Evolutionary conservation across 2,797 vertebrate species (phyloP).

Genomic region (Jordanella pulchra): DNA sequence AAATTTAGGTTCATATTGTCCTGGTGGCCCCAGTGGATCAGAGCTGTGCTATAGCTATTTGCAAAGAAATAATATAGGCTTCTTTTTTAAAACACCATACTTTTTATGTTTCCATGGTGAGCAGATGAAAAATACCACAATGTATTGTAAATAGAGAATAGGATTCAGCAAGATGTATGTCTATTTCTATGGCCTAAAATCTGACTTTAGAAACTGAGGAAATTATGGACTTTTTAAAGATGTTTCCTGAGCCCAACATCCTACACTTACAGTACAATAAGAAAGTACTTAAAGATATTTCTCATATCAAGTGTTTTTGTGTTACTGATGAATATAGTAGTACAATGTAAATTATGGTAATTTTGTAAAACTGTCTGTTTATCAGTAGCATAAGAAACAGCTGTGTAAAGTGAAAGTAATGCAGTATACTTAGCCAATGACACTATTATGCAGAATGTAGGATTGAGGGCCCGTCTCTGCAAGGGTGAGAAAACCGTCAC

Average conservation of each 20-base stretch:
- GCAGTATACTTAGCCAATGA: slow-evolving; percentile 7
- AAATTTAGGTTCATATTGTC: slow-evolving; percentile 52
- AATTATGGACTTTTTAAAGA: slow-evolving; percentile 57
- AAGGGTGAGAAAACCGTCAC: slow-evolving; percentile 41
- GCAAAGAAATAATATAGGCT: slow-evolving; percentile 41
- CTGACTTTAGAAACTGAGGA: slow-evolving; percentile 33
- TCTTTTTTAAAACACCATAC: slow-evolving; percentile 27
- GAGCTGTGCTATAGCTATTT: slow-evolving; percentile 24
- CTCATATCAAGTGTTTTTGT: slow-evolving; percentile 5
- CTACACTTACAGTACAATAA: slow-evolving; percentile 8
- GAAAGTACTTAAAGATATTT: neutral
- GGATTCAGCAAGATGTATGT: slow-evolving; percentile 35
- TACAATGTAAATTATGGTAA: neutral
- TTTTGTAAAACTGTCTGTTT: neutral
- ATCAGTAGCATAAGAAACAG: neutral
- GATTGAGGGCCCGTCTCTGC: slow-evolving; percentile 10
- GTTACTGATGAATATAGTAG: neutral
- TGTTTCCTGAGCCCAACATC: slow-evolving; percentile 17
- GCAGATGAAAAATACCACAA: slow-evolving; percentile 64
- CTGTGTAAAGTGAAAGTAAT: slow-evolving; percentile 5
- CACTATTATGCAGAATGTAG: slow-evolving; percentile 6
- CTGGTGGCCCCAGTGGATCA: slow-evolving; percentile 49
- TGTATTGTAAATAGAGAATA: slow-evolving; percentile 30
- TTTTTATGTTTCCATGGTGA: slow-evolving; percentile 60
- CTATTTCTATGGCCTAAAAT: slow-evolving; percentile 54